These are phyloP conservation scores for Drosophila pectinifera DNA, from an alignment of 1,140 invertebrate species.

Conservation along the genomic window DNA sequence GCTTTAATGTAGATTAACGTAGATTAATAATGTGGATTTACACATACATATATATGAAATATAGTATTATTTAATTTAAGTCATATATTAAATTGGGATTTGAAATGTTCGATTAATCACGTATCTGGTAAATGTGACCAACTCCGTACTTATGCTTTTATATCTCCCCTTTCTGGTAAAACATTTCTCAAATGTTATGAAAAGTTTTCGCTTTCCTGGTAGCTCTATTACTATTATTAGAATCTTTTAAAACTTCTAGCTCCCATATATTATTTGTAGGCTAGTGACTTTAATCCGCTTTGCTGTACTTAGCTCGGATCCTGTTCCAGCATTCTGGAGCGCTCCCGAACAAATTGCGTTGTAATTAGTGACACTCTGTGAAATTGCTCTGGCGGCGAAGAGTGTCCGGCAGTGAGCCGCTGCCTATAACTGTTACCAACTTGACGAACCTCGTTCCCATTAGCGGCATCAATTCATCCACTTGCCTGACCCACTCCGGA, in stretches of 20 bases:
- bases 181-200: fast-evolving
- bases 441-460: slow-evolving; percentile 39
- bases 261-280: neutral
- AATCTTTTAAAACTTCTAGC: neutral
- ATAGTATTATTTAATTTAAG: too few species aligned
- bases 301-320: neutral
- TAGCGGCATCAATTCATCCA: slow-evolving; percentile 15
- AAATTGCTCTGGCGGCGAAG: slow-evolving; percentile 5
- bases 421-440: slow-evolving; percentile 49
- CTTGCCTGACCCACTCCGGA: slow-evolving; percentile 39
- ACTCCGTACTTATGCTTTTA: too few species aligned
- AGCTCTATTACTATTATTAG: too few species aligned
- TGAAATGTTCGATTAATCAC: too few species aligned
- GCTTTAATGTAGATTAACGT: too few species aligned
- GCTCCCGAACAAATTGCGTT: slow-evolving; percentile 41
- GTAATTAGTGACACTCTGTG: slow-evolving; percentile 39
- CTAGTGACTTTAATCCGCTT: neutral
- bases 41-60: too few species aligned
- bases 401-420: slow-evolving; percentile 39
- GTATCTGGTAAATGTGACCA: too few species aligned
- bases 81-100: too few species aligned
- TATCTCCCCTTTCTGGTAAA: neutral
- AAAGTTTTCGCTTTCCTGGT: neutral
- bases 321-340: slow-evolving; percentile 9
- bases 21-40: too few species aligned